Percentiles rank a stretch among this genome's conserved stretches.
phyloP scores from a whole-genome alignment of 2,113 vertebrate species.

The Hippotragus niger region DNA sequence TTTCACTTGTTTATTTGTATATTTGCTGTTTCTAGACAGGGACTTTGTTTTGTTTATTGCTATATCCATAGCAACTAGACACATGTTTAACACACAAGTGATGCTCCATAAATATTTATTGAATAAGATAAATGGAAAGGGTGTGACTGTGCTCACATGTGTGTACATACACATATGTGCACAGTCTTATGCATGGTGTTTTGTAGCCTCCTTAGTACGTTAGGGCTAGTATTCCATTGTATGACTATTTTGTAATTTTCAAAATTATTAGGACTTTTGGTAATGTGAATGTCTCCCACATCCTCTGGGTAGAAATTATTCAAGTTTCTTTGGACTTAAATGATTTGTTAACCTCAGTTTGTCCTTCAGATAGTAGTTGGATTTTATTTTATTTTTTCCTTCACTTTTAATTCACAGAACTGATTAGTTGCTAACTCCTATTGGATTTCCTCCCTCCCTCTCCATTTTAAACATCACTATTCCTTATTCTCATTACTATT shows the following conservation, averaged over 20 bases:
- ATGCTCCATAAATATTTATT: neutral
- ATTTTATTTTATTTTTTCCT: neutral
- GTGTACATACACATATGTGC: neutral
- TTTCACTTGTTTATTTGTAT: neutral
- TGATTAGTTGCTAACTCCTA: neutral
- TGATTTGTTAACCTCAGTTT: neutral
- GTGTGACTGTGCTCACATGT: neutral
- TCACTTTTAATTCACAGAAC: neutral
- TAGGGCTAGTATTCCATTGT: neutral
- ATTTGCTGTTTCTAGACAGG: conserved; percentile 30
- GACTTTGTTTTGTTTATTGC: neutral
- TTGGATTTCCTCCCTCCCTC: neutral
- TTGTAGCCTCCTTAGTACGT: neutral
- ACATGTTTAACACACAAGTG: neutral
- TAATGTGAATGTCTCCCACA: neutral
- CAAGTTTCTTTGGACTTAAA: neutral
- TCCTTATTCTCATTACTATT: neutral
- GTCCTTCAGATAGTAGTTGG: neutral
- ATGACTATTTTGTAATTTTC: neutral
- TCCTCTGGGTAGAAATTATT: neutral
- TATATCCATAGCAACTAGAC: neutral
- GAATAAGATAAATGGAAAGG: conserved; percentile 1
- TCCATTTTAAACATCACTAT: neutral
- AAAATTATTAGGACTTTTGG: neutral
- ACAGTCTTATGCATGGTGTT: neutral